Percentiles rank a stretch among this genome's conserved stretches.
phyloP scores from a whole-genome alignment of 2,113 vertebrate genomes.

The Ellobius talpinus region DNA sequence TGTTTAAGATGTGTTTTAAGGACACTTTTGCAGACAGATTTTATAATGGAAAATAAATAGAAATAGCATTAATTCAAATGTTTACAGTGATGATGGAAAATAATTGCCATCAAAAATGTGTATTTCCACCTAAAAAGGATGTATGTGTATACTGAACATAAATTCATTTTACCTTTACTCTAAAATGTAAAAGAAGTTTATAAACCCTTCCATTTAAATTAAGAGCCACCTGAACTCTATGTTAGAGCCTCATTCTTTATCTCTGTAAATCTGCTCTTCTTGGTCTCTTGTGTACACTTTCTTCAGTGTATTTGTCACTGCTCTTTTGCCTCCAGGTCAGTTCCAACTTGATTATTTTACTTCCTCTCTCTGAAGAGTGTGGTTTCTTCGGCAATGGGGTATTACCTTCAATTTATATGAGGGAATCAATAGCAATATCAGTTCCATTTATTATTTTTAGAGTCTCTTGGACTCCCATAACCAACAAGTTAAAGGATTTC shows the following conservation, averaged over 20 bases:
- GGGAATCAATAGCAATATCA: not conserved
- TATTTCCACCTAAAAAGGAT: not conserved
- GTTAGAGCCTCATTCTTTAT: not conserved
- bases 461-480: not conserved
- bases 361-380: not conserved
- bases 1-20: not conserved
- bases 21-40: not conserved
- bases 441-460: not conserved
- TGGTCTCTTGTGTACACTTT: not conserved
- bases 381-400: not conserved
- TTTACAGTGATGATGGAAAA: not conserved
- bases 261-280: not conserved
- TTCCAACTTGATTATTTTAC: not conserved
- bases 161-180: not conserved
- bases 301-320: not conserved
- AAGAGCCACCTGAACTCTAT: not conserved
- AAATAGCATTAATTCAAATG: not conserved
- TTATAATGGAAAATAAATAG: not conserved
- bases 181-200: not conserved
- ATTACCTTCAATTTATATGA: not conserved
- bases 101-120: not conserved
- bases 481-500: not conserved
- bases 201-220: not conserved
- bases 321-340: not conserved
- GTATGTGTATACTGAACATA: not conserved